Conservation (phyloP, 2,888 invertebrate species). For the Tetheella fluctuosa region DNA sequence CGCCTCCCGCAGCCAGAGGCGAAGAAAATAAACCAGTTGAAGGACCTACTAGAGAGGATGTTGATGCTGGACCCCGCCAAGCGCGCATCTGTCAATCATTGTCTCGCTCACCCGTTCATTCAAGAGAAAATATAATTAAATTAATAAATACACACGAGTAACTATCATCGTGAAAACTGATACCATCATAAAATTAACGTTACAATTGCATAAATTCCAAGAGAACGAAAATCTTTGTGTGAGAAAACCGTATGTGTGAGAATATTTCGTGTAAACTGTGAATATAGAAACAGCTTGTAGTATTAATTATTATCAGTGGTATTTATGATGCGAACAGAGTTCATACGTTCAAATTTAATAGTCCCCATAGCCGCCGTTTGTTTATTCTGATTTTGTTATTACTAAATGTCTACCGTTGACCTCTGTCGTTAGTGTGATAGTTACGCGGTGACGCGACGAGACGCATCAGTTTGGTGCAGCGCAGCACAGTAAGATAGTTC, state of each 20-base stretch:
- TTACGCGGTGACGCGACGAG: no score
- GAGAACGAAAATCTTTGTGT: not conserved
- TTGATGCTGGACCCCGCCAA: conserved; percentile 96
- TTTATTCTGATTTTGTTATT: no score
- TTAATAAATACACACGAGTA: not conserved
- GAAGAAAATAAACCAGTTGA: conserved; percentile 95
- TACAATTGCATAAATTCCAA: not conserved
- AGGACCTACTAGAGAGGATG: conserved; percentile 95
- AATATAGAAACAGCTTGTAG: not conserved
- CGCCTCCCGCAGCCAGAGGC: conserved; percentile 94
- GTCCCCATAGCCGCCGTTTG: not conserved
- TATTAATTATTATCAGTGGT: not conserved
- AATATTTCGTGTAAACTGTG: not conserved
- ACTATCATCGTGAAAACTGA: not conserved
- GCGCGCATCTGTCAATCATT: conserved; percentile 96
- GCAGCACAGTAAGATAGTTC: no score
- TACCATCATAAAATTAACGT: not conserved
- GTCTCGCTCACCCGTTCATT: conserved; percentile 97
- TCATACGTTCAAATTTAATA: not conserved
- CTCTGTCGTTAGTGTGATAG: no score
- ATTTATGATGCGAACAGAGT: not conserved
- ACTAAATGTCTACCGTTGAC: no score
- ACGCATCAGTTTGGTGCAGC: no score
- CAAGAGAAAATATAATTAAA: conserved; percentile 92
- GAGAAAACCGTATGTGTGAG: not conserved